Base-by-base conservation (phyloP, 2,113 vertebrate genomes). In the Ictidomys tridecemlineatus region DNA sequence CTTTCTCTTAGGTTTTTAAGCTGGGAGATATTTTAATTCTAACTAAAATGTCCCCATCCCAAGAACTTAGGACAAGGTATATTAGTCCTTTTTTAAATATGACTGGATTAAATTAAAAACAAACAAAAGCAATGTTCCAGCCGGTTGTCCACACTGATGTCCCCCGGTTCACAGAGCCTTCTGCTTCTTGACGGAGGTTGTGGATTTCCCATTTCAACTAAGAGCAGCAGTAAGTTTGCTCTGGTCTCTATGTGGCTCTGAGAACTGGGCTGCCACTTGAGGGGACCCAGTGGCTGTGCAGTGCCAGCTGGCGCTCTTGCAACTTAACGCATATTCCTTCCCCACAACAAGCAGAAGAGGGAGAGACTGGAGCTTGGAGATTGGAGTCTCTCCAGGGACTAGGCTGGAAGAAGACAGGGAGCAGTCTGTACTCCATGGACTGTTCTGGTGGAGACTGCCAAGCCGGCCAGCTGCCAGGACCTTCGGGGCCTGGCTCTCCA, bases 351-450 rank as follows among this genome's bases (percentile, higher is more conserved):
- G 96, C 93, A 96, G 85, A 89, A 85, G 95, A 93, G 91, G 97
- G 80, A 80, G 87, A 77, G 85, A 30, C 83, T 96, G 9, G 26
- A 85, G 95, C 72, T 20, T 74, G 20, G 83, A 86, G 94, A 30
- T 14, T 95, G 97, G 97, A 92, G 53, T 72, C 67, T 78, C 93
- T 97, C 97, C 97, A 97, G 97, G 96, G 96, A 95, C 86, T 12
- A 72, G 89, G 76, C 95, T 96, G 82, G 93, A 96, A 91, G 95
- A 63, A 91, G 93, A 93, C 85, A 89, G 95, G 96, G 97, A 95
- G 97, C 96, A 94, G 96, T 56, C 93, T 94, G 96, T 96, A 87
- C 96, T 97, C 96, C 61, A 13, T 16, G 67, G 94, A 61, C 89
- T 97, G 94, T 93, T 96, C 97, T 96, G 84, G 86, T 22, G 34